A percentile compares a stretch with the other conserved stretches of the same genome.
Conservation (phyloP, 2,888 invertebrate genomes). For the Biston betularia region DNA sequence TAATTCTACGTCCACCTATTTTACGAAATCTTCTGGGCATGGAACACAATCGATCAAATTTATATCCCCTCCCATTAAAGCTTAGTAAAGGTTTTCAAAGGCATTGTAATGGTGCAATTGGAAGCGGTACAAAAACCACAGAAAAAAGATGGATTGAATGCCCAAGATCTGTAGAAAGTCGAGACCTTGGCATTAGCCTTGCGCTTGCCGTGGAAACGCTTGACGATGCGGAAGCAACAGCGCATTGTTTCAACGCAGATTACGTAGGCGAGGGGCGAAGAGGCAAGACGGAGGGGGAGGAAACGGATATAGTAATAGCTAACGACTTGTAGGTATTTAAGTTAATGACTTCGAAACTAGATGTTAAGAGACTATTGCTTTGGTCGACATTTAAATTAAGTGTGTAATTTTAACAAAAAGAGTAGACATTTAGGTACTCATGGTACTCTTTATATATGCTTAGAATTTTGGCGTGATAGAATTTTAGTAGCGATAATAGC, state of each 20-base stretch:
- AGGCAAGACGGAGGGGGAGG: conserved; percentile 42
- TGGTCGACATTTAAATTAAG: neutral
- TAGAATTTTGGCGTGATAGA: too few species aligned
- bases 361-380: conserved; percentile 17
- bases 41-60: conserved; percentile 7
- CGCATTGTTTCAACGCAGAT: conserved; percentile 76
- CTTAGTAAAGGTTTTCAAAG: conserved; percentile 25
- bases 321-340: conserved; percentile 46
- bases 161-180: conserved; percentile 68
- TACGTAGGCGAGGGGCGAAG: conserved; percentile 55
- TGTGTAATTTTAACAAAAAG: neutral
- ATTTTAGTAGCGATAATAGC: too few species aligned
- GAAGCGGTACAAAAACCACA: conserved; percentile 23
- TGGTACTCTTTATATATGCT: too few species aligned
- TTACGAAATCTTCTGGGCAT: neutral
- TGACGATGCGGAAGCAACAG: conserved; percentile 75
- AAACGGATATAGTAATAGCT: conserved; percentile 61
- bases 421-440: too few species aligned
- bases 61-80: neutral
- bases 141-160: conserved; percentile 26
- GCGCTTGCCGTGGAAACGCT: conserved; percentile 72
- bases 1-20: neutral
- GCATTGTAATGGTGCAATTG: conserved; percentile 22
- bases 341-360: conserved; percentile 47
- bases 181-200: conserved; percentile 83